Conservation (phyloP, 2,888 invertebrate genomes). For the Lasioglossum villosulum region DNA sequence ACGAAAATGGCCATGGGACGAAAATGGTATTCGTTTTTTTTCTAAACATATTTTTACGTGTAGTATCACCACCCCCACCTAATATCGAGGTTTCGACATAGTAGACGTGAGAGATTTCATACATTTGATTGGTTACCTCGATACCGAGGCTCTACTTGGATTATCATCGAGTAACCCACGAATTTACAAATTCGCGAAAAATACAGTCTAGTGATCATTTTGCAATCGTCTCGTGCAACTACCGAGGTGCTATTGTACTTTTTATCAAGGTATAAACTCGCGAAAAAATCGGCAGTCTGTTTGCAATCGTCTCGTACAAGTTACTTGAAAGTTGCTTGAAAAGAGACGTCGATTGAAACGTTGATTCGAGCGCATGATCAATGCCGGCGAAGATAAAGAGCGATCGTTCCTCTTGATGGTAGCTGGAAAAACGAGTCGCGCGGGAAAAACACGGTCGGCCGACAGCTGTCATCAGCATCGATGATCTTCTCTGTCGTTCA, state of each 20-base stretch:
- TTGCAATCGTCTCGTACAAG: not conserved
- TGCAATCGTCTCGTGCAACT: not conserved
- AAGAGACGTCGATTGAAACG: constrained; percentile 19
- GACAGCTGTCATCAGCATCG: constrained; percentile 71
- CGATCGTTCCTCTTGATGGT: constrained; percentile 40
- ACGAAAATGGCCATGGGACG: too few relatives aligned
- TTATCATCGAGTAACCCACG: not conserved
- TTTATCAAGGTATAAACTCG: not conserved
- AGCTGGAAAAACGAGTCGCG: constrained; percentile 52
- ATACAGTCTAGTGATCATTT: not conserved
- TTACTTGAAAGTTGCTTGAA: not conserved
- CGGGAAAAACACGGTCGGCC: constrained; percentile 62
- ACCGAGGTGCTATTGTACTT: not conserved
- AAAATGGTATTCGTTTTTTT: not conserved
- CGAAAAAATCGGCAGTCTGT: not conserved
- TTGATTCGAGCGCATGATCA: constrained; percentile 38
- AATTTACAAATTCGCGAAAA: not conserved
- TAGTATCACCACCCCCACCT: too few relatives aligned
- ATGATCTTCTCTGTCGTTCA: constrained; percentile 69
- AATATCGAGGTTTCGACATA: too few relatives aligned
- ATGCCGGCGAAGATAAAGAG: constrained; percentile 55
- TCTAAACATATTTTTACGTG: too few relatives aligned
- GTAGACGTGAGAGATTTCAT: too few relatives aligned
- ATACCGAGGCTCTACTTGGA: not conserved
- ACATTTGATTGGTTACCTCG: too few relatives aligned